Base-by-base conservation (phyloP, 2,113 vertebrate species). In the Sebastes schlegelii region DNA sequence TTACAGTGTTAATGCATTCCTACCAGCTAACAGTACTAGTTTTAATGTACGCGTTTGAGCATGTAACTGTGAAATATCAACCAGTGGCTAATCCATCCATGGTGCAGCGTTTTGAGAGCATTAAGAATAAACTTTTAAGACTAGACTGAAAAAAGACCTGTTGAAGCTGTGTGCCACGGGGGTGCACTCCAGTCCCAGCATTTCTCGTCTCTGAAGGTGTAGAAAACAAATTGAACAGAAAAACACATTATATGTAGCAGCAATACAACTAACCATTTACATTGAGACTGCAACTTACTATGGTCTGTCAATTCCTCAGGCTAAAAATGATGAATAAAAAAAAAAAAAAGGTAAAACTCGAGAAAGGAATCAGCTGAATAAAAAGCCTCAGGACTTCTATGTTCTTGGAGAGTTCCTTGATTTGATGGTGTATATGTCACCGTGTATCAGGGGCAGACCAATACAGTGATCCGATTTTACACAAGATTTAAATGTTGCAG, bases 241-340 rank as follows among this genome's bases (percentile, higher is more conserved):
- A 64, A 65, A 77, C 61, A 77, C 23, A 34, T 34, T 34, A 34
- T 60, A 54, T 13, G 65, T 86, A 90, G 87, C 85, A 90, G 91
- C 90, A 82, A 86, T 58, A 74, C 46, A 68, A 71, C 80, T 62
- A 74, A 80, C 43, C 58, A 19, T 65, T 77, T 76, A 69, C 52
- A 76, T 83, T 80, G 83, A 80, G 83, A 78, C 75, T 68, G 52
- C 45, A 54, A 45, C 13, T 57, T 6, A 69, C 51, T 61, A 65
- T 48, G n/a, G 42, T 54, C 74, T 54, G 69, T 67, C 48, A 21
- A 19, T 13, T 69, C n/a, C 74, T 60, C n/a, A 69, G 45, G 58
- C 49, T 40, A 64, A 46, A 54, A 55, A 48, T 21, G 1, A 51
- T 23, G 2, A 7, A 51, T 6, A 46, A 1, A 55, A 12, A 66